Evolutionary conservation across 2,797 vertebrate species (phyloP).

Genomic region (Falco berigora): DNA sequence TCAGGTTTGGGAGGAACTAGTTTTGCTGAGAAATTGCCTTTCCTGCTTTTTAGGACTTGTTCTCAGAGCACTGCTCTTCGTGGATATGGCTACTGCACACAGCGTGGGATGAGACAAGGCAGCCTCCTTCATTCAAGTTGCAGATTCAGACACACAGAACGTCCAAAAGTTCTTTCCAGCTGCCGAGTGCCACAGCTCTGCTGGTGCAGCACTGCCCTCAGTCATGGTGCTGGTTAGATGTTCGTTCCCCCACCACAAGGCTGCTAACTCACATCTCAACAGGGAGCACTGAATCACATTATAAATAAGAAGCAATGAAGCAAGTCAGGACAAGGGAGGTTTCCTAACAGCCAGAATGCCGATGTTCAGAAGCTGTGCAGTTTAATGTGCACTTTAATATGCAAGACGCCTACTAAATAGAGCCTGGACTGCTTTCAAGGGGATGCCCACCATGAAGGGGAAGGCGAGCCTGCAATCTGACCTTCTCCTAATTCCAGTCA

Average conservation of each 20-base stretch:
- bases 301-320: not conserved
- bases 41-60: not conserved
- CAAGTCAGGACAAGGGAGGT: not conserved
- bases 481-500: not conserved
- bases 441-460: not conserved
- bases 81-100: not conserved
- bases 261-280: not conserved
- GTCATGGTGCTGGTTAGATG: fast-evolving
- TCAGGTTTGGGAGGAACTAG: not conserved
- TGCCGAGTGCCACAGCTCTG: not conserved
- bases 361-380: not conserved
- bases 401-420: not conserved
- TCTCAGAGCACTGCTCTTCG: not conserved
- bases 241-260: not conserved
- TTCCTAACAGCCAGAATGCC: not conserved
- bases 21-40: not conserved
- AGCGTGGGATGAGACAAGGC: not conserved
- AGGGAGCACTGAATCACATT: not conserved
- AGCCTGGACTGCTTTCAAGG: not conserved
- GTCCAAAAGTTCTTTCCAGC: not conserved
- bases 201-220: not conserved
- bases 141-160: not conserved
- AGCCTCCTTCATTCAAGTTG: fast-evolving
- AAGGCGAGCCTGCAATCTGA: not conserved
- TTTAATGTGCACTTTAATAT: not conserved